phyloP scores from a whole-genome alignment of 2,113 vertebrate genomes.

The Chauna torquata region DNA sequence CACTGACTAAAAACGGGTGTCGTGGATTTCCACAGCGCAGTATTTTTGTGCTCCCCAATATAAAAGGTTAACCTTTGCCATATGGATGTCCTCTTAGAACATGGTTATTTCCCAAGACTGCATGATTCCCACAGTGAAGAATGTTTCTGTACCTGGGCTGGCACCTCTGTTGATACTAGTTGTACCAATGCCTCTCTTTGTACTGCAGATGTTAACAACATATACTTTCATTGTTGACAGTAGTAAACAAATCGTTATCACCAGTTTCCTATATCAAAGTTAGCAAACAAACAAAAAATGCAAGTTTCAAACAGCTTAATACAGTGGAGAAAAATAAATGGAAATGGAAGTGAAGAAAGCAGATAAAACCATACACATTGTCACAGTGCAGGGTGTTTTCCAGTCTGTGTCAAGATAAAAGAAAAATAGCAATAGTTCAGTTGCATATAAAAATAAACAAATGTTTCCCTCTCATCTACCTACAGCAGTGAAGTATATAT shows the following conservation, averaged over 20 bases:
- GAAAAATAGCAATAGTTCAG: background rate
- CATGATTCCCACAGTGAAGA: background rate
- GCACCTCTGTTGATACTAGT: background rate
- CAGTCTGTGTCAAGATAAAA: background rate
- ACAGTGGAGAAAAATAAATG: background rate
- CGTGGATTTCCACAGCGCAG: background rate
- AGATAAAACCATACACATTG: background rate
- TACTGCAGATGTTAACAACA: background rate
- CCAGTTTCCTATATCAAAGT: background rate
- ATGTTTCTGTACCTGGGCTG: background rate
- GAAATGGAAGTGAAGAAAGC: background rate
- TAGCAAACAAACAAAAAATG: background rate
- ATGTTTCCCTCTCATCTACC: background rate
- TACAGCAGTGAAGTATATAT: background rate
- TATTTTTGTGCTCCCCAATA: background rate
- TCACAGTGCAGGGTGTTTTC: background rate
- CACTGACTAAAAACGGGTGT: background rate
- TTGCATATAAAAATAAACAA: background rate
- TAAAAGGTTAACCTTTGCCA: background rate
- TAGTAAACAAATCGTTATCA: background rate
- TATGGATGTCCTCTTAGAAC: background rate
- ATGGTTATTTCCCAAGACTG: background rate
- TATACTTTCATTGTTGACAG: background rate
- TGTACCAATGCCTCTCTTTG: background rate
- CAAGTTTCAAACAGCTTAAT: background rate